Evolutionary conservation across 2,888 invertebrate genomes (phyloP).

Genomic region (Chrysolina americana): DNA sequence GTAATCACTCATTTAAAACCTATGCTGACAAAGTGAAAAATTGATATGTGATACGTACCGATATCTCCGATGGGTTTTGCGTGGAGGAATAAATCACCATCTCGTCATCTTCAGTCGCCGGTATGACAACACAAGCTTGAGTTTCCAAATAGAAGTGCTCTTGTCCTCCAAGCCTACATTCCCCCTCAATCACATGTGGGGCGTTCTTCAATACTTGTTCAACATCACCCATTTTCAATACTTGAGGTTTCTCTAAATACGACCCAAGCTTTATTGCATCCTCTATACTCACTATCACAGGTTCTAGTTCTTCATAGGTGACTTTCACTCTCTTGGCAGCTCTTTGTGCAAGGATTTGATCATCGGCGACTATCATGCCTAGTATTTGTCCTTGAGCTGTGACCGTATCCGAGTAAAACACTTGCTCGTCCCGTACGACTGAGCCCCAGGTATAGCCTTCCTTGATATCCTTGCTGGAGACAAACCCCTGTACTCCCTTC

Average conservation of each 20-base stretch:
- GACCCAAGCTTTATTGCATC: slow-evolving; percentile 87
- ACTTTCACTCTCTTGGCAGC: slow-evolving; percentile 85
- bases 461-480: slow-evolving; percentile 83
- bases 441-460: slow-evolving; percentile 80
- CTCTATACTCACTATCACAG: slow-evolving; percentile 89
- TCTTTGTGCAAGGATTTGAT: slow-evolving; percentile 84
- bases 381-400: slow-evolving; percentile 86
- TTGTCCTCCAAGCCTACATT: slow-evolving; percentile 88
- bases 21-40: neutral
- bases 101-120: slow-evolving; percentile 86
- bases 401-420: slow-evolving; percentile 86
- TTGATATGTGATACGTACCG: slow-evolving; percentile 68
- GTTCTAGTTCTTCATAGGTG: slow-evolving; percentile 84
- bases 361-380: slow-evolving; percentile 77
- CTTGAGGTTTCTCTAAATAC: slow-evolving; percentile 75
- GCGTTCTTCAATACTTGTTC: slow-evolving; percentile 78
- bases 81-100: slow-evolving; percentile 88
- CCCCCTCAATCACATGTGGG: slow-evolving; percentile 84
- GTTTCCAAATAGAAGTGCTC: slow-evolving; percentile 98
- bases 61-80: slow-evolving; percentile 86
- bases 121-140: slow-evolving; percentile 79
- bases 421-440: slow-evolving; percentile 85
- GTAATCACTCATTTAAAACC: too few species aligned
- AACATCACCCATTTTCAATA: slow-evolving; percentile 76
- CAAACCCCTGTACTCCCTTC: slow-evolving; percentile 87